phyloP scores from a whole-genome alignment of 2,113 vertebrate species.

The Dendropsophus ebraccatus region DNA sequence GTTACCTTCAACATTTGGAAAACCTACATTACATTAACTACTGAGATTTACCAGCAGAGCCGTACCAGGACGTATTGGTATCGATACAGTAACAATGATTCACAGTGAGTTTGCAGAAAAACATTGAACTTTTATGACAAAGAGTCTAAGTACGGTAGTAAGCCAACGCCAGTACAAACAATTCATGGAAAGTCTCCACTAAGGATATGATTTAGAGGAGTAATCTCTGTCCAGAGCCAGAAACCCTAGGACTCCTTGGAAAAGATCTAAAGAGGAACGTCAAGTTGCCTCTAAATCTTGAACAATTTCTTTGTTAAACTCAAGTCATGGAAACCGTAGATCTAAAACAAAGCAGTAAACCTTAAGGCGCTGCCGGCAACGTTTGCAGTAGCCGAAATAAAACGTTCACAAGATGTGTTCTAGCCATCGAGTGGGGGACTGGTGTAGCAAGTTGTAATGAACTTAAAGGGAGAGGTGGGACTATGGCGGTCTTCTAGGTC shows the following conservation, averaged over 20 bases:
- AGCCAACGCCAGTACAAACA: background rate
- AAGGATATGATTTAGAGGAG: background rate
- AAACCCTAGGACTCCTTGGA: background rate
- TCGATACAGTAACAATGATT: background rate
- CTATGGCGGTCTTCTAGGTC: background rate
- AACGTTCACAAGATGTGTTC: background rate
- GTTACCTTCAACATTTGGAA: background rate
- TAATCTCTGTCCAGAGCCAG: background rate
- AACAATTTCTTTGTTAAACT: background rate
- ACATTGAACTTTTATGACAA: background rate
- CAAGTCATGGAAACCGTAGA: background rate
- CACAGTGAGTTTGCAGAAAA: conserved; percentile 2
- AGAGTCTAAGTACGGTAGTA: background rate
- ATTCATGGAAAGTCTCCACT: conserved; percentile 4
- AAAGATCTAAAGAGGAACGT: background rate
- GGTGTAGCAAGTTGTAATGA: background rate
- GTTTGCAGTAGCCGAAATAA: background rate
- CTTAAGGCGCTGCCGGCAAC: background rate
- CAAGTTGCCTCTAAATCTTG: background rate
- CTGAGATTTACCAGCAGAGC: background rate
- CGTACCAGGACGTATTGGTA: background rate
- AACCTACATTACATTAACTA: background rate
- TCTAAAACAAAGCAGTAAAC: background rate
- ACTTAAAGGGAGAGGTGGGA: background rate
- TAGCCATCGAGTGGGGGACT: background rate